phyloP scores from a whole-genome alignment of 2,888 invertebrate species.

The Phasia obesa region DNA sequence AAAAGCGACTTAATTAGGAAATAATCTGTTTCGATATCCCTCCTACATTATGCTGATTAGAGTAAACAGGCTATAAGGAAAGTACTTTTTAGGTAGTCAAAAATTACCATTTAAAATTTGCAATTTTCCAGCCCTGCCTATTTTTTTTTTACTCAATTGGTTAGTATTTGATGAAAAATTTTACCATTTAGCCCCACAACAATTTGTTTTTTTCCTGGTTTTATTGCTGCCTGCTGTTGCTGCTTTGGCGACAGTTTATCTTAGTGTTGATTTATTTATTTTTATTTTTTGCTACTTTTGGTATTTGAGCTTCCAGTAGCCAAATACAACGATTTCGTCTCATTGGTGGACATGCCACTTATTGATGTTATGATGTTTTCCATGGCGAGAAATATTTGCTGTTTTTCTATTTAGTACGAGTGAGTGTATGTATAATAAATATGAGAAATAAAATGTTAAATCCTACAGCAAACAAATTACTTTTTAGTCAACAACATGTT shows the following conservation, averaged over 20 bases:
- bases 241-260: slow-evolving; percentile 64
- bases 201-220: slow-evolving; percentile 18
- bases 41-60: no score
- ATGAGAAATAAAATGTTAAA: slow-evolving; percentile 43
- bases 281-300: slow-evolving; percentile 10
- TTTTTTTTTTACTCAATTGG: background rate
- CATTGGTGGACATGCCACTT: background rate
- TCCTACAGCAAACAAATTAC: slow-evolving; percentile 60
- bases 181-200: slow-evolving; percentile 34
- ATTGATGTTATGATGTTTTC: slow-evolving; percentile 34
- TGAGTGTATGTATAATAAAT: background rate
- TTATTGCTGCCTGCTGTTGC: slow-evolving; percentile 7
- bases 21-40: no score
- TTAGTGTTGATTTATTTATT: slow-evolving; percentile 24
- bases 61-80: no score
- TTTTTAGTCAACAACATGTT: slow-evolving; percentile 61
- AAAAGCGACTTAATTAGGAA: no score
- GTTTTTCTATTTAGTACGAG: background rate
- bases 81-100: no score
- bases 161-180: slow-evolving; percentile 42
- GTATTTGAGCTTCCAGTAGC: slow-evolving; percentile 5
- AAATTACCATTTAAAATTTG: background rate
- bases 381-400: slow-evolving; percentile 14
- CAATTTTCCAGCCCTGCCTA: background rate
- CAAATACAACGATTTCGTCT: slow-evolving; percentile 18